Conservation (phyloP, 2,888 invertebrate species). For the Temnothorax ravouxi region DNA sequence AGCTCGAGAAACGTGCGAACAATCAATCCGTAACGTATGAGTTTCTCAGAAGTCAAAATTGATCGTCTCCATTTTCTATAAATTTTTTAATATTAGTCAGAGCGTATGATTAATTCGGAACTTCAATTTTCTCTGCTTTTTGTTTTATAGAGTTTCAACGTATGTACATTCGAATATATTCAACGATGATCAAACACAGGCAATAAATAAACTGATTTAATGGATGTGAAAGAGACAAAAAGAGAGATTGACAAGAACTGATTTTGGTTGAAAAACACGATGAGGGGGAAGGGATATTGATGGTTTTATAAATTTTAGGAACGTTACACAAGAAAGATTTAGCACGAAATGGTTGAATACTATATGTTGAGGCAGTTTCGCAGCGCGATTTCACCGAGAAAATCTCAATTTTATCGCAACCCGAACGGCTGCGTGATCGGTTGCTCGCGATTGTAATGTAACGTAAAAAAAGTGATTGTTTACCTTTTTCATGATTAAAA, state of each 20-base stretch:
- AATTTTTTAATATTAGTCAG: background rate
- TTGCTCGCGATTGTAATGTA: constrained; percentile 29
- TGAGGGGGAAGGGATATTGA: background rate
- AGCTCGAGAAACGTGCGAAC: background rate
- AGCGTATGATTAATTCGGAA: background rate
- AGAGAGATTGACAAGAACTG: background rate
- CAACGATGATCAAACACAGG: constrained; percentile 8
- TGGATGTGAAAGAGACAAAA: background rate
- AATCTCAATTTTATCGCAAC: constrained; percentile 20
- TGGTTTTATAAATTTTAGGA: constrained; percentile 2
- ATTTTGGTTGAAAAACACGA: constrained; percentile 1
- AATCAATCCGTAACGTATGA: background rate
- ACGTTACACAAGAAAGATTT: background rate
- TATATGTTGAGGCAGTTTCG: background rate
- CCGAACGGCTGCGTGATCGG: background rate
- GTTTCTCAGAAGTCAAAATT: background rate
- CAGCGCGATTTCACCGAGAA: background rate
- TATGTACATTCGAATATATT: too few relatives aligned
- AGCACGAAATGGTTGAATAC: background rate
- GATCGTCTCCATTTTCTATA: background rate
- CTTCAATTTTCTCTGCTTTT: background rate
- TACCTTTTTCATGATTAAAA: constrained; percentile 53
- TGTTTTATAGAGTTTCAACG: background rate
- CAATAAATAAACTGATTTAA: constrained; percentile 27
- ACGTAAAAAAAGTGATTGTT: constrained; percentile 48